Conservation (phyloP, 2,113 vertebrate genomes). For the Hiodon alosoides region DNA sequence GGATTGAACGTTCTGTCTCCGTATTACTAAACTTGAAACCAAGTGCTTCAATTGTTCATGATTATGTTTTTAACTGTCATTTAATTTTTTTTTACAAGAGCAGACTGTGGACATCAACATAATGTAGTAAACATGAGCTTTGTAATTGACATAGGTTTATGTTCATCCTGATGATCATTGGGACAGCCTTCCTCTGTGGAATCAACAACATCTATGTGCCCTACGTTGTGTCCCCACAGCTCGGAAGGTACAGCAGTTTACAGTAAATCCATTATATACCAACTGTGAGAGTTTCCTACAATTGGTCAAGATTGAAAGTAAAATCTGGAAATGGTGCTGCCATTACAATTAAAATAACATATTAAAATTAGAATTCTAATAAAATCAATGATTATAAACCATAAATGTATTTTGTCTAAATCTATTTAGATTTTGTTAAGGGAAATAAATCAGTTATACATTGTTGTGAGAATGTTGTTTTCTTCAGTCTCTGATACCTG, state of each 20-base stretch:
- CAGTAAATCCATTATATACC: neutral
- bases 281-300: neutral
- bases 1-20: too few species aligned
- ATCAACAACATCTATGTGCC: slow-evolving; percentile 86
- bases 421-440: too few species aligned
- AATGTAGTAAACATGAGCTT: neutral
- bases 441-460: neutral
- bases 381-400: neutral
- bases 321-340: neutral
- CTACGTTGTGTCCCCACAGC: slow-evolving; percentile 66
- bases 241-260: slow-evolving; percentile 67
- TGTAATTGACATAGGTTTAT: slow-evolving; percentile 66
- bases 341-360: neutral
- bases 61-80: too few species aligned
- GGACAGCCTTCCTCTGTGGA: slow-evolving; percentile 82
- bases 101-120: too few species aligned
- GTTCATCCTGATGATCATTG: slow-evolving; percentile 88
- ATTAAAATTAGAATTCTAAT: neutral
- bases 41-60: too few species aligned
- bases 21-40: too few species aligned
- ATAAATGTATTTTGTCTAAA: neutral
- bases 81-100: too few species aligned
- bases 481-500: neutral
- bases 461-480: neutral
- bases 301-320: neutral